These are phyloP conservation scores for Apoda limacodes DNA, from an alignment of 2,888 invertebrate species.

Conservation along the genomic window DNA sequence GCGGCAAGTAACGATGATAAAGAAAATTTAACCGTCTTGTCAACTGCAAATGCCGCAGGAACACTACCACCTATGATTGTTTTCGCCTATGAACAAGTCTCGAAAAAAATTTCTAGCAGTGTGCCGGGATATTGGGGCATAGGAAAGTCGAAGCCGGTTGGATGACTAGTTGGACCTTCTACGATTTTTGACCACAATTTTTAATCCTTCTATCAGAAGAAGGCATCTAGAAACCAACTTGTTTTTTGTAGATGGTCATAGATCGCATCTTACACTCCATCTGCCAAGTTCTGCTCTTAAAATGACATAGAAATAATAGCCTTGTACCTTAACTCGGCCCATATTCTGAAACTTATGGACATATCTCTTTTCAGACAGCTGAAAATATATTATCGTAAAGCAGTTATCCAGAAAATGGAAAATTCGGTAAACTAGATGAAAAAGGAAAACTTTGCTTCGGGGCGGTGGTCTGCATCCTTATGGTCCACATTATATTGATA, in stretches of 20 bases:
- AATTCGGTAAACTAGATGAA: conserved; percentile 5
- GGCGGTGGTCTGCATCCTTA: conserved; percentile 9
- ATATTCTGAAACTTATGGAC: conserved; percentile 14
- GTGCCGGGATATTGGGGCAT: too few species aligned
- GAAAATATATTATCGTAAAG: conserved; percentile 6
- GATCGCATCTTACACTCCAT: conserved; percentile 10
- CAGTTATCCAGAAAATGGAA: conserved; percentile 3
- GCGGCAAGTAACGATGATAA: too few species aligned
- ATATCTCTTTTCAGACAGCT: conserved; percentile 13
- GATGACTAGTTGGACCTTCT: conserved; percentile 7
- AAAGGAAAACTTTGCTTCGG: conserved; percentile 9
- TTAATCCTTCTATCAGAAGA: conserved; percentile 2
- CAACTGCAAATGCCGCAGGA: too few species aligned
- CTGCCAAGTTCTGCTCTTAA: conserved; percentile 4
- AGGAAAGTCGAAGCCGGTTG: too few species aligned
- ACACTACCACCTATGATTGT: too few species aligned
- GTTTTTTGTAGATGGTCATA: conserved; percentile 6
- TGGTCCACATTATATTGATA: conserved; percentile 10
- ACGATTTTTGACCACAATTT: background rate
- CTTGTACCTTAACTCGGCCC: conserved; percentile 12
- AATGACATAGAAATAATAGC: conserved; percentile 13
- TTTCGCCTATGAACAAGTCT: too few species aligned
- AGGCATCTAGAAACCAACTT: conserved; percentile 1
- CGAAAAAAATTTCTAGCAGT: too few species aligned
- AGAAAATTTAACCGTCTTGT: too few species aligned